Conservation (phyloP, 2,113 vertebrate genomes). For the Polypterus senegalus region DNA sequence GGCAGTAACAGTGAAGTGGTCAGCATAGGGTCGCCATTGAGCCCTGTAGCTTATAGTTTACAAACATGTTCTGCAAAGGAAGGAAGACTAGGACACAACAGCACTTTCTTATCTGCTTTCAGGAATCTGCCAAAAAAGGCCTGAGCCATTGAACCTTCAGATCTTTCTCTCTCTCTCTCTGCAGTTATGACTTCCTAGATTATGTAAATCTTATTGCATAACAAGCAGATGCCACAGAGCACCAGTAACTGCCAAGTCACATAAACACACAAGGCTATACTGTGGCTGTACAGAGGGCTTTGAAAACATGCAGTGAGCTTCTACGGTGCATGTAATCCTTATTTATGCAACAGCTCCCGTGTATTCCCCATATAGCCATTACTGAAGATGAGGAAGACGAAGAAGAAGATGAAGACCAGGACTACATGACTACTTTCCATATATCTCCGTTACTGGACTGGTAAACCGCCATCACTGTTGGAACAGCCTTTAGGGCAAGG, state of each 20-base stretch:
- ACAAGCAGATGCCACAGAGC: slow-evolving; percentile 61
- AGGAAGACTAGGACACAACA: slow-evolving; percentile 69
- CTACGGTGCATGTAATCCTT: slow-evolving; percentile 82
- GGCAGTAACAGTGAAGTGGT: slow-evolving; percentile 31
- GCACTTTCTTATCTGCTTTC: slow-evolving; percentile 79
- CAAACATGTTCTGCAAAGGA: slow-evolving; percentile 31
- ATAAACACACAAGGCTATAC: slow-evolving; percentile 55
- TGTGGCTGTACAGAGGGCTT: slow-evolving; percentile 71
- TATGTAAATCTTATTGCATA: slow-evolving; percentile 59
- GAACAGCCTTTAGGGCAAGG: slow-evolving; percentile 67
- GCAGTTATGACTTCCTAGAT: slow-evolving; percentile 74
- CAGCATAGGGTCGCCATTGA: slow-evolving; percentile 28
- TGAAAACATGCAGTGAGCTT: slow-evolving; percentile 78
- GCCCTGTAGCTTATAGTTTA: slow-evolving; percentile 24
- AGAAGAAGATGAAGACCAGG: slow-evolving; percentile 91
- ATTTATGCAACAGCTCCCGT: slow-evolving; percentile 98
- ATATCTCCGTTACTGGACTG: slow-evolving; percentile 95
- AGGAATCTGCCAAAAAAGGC: slow-evolving; percentile 77
- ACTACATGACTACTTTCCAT: slow-evolving; percentile 87
- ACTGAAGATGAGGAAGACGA: slow-evolving; percentile 93
- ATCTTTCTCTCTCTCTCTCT: slow-evolving; percentile 43
- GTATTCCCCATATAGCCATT: slow-evolving; percentile 98
- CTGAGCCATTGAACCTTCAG: slow-evolving; percentile 73
- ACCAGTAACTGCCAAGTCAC: slow-evolving; percentile 62
- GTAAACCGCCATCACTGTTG: slow-evolving; percentile 70